phyloP scores from a whole-genome alignment of 2,797 vertebrate genomes.

The Pseudomugil gertrudae region DNA sequence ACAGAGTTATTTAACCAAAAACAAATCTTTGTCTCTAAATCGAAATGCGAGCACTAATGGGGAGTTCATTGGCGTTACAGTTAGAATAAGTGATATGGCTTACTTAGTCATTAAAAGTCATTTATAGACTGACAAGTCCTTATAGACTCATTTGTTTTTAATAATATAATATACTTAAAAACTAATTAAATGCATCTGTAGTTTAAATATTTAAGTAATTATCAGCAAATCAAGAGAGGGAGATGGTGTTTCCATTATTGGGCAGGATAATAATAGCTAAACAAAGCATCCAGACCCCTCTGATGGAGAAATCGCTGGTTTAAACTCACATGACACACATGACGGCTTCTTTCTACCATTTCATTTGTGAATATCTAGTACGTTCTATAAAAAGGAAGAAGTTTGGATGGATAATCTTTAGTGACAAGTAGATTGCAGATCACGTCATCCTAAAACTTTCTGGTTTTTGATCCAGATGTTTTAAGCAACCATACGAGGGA shows the following conservation, averaged over 20 bases:
- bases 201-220: neutral
- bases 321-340: neutral
- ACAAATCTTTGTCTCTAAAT: neutral
- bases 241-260: neutral
- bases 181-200: neutral
- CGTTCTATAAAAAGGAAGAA: neutral
- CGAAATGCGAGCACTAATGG: neutral
- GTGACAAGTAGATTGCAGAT: neutral
- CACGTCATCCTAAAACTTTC: neutral
- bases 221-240: neutral
- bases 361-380: neutral
- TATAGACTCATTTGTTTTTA: neutral
- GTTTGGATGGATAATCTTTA: neutral
- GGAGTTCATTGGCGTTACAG: neutral
- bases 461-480: neutral
- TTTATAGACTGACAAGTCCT: neutral
- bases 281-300: neutral
- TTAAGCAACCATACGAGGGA: neutral
- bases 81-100: neutral
- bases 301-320: neutral
- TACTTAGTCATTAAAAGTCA: neutral
- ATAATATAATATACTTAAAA: neutral
- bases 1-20: neutral
- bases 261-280: neutral
- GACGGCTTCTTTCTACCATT: neutral